phyloP scores from a whole-genome alignment of 1,140 invertebrate genomes.

The Bombus confusus region DNA sequence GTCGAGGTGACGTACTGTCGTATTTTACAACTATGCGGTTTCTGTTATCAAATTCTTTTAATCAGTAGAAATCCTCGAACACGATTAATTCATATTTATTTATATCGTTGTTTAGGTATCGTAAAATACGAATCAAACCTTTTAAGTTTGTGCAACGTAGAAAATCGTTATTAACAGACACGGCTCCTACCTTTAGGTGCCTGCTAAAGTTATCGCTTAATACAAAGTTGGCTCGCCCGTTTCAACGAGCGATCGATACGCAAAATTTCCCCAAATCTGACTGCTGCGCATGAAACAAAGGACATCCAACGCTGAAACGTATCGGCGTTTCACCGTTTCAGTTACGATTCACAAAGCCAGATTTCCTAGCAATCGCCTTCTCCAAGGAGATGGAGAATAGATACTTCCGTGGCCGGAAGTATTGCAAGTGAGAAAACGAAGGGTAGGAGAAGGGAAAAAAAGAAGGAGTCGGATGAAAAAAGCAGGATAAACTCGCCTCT shows the following conservation, averaged over 20 bases:
- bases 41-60: background rate
- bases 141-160: too few species aligned
- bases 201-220: too few species aligned
- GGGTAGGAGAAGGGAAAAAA: background rate
- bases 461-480: background rate
- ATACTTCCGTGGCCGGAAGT: constrained; percentile 29
- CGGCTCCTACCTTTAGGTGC: too few species aligned
- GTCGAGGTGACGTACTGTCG: background rate
- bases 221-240: background rate
- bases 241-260: background rate
- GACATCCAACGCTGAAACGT: background rate
- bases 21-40: background rate
- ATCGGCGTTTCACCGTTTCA: background rate
- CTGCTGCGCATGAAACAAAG: background rate
- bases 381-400: constrained; percentile 35
- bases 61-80: too few species aligned
- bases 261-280: background rate
- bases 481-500: constrained; percentile 64
- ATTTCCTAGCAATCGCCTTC: constrained; percentile 12
- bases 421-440: constrained; percentile 46
- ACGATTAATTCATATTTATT: too few species aligned
- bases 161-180: too few species aligned
- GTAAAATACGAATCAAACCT: too few species aligned
- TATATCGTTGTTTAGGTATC: too few species aligned
- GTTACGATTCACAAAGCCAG: constrained; percentile 20